These are phyloP conservation scores for Gymnogyps californianus DNA, from an alignment of 2,113 vertebrate species.

Conservation along the genomic window DNA sequence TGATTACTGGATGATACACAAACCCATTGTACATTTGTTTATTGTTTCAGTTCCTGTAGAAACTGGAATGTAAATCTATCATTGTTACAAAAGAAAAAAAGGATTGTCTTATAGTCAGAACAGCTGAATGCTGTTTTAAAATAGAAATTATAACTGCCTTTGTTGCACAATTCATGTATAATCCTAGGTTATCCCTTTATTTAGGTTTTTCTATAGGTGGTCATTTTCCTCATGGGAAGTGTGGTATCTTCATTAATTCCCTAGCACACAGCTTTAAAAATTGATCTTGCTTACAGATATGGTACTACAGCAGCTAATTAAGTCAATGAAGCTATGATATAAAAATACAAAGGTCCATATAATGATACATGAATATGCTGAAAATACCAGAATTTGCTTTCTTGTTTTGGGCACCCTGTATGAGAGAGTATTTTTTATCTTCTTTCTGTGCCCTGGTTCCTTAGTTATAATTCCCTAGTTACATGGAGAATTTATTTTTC, in stretches of 20 bases:
- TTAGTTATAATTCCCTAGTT: neutral
- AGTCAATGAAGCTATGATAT: neutral
- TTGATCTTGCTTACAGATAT: neutral
- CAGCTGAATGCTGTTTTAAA: neutral
- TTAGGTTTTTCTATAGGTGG: neutral
- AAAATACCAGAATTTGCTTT: neutral
- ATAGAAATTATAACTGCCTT: neutral
- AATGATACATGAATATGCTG: neutral
- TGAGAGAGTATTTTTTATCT: neutral
- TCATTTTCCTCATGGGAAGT: neutral
- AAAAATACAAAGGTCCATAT: neutral
- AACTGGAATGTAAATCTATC: neutral
- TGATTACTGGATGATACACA: neutral
- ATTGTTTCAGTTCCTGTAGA: neutral
- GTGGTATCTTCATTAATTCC: neutral
- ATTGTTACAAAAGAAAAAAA: neutral
- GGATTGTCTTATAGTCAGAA: neutral
- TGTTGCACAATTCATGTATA: neutral
- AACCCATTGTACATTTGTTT: neutral
- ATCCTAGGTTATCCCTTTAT: neutral
- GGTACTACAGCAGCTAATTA: neutral
- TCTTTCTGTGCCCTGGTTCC: neutral
- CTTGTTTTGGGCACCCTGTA: neutral
- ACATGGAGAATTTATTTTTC: neutral
- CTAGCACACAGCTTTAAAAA: neutral